phyloP scores from a whole-genome alignment of 2,888 invertebrate species.

The Synanthedon tipuliformis region DNA sequence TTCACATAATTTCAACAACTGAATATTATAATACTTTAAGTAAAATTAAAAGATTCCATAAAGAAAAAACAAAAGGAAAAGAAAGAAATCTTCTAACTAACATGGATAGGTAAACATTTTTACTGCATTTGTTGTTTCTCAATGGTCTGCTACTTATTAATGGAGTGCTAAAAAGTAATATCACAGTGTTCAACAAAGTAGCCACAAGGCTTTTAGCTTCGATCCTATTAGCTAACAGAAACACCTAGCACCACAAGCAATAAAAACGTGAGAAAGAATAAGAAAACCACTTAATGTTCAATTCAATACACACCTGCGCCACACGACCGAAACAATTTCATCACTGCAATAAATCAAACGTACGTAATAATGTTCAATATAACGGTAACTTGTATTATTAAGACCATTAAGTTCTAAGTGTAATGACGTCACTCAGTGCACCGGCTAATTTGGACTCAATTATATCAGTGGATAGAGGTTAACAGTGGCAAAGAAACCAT shows the following conservation, averaged over 20 bases:
- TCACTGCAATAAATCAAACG: neutral
- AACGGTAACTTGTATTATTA: neutral
- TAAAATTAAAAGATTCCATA: too few relatives aligned
- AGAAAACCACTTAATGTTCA: neutral
- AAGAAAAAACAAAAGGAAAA: too few relatives aligned
- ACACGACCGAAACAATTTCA: neutral
- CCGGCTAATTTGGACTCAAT: constrained; percentile 24
- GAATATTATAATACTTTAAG: too few relatives aligned
- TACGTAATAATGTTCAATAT: neutral
- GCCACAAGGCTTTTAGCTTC: too few relatives aligned
- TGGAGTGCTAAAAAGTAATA: too few relatives aligned
- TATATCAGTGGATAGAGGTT: constrained; percentile 29
- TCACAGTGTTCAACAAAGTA: too few relatives aligned
- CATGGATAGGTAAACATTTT: too few relatives aligned
- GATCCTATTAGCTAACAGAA: too few relatives aligned
- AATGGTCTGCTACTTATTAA: too few relatives aligned
- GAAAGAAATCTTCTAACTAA: too few relatives aligned
- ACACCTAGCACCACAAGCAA: neutral
- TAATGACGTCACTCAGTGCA: neutral
- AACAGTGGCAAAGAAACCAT: constrained; percentile 26
- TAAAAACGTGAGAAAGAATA: neutral
- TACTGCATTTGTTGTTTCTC: too few relatives aligned
- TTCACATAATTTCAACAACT: too few relatives aligned
- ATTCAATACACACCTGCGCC: neutral
- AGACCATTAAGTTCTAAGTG: neutral